phyloP scores from a whole-genome alignment of 2,888 invertebrate species.

The Chrysina gloriosa region DNA sequence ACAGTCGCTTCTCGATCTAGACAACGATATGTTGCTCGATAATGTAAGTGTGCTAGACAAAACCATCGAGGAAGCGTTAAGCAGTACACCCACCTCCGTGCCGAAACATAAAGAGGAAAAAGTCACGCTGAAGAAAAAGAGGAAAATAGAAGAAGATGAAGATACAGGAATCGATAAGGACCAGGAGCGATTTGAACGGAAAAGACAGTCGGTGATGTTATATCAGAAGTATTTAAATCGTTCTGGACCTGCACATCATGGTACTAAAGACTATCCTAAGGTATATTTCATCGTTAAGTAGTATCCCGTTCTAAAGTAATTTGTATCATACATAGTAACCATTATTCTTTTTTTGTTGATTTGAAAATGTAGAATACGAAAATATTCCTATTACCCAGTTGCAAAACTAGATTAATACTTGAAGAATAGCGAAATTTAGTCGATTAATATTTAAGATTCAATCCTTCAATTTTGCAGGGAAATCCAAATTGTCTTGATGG shows the following conservation, averaged over 20 bases:
- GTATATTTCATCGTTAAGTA: constrained; percentile 63
- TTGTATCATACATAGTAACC: too few species aligned
- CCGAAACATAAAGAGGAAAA: constrained; percentile 38
- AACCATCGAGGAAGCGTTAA: constrained; percentile 54
- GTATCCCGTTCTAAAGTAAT: too few species aligned
- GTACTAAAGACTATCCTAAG: constrained; percentile 85
- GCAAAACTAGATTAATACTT: background rate
- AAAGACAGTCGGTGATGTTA: constrained; percentile 71
- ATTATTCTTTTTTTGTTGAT: too few species aligned
- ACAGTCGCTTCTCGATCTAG: constrained; percentile 74
- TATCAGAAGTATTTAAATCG: constrained; percentile 84
- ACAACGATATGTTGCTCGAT: constrained; percentile 65
- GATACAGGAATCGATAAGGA: constrained; percentile 67
- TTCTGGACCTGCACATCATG: constrained; percentile 83
- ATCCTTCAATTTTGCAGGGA: constrained; percentile 73
- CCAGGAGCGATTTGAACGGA: constrained; percentile 77
- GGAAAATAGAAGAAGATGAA: constrained; percentile 56
- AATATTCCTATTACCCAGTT: background rate
- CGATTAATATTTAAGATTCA: too few species aligned
- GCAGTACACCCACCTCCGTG: constrained; percentile 56
- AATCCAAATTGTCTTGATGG: constrained; percentile 78
- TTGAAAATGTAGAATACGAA: too few species aligned
- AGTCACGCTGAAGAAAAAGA: constrained; percentile 50
- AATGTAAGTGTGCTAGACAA: constrained; percentile 57
- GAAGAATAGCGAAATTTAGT: background rate